phyloP scores from a whole-genome alignment of 2,113 vertebrate genomes.

The Pseudopipra pipra region DNA sequence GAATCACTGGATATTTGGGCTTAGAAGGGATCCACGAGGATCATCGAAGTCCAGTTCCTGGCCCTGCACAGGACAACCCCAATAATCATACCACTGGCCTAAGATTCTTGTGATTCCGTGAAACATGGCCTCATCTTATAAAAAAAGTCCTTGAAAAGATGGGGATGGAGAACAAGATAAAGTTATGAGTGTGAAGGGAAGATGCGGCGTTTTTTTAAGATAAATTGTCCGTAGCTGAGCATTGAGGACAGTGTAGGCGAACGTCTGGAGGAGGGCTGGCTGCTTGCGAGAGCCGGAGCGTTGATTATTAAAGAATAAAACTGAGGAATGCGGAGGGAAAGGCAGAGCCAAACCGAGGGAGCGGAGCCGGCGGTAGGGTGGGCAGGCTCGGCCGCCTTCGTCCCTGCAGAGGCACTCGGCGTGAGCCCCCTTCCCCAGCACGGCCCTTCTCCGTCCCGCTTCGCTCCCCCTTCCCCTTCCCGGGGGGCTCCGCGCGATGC shows the following conservation, averaged over 20 bases:
- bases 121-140: neutral
- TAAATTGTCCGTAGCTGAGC: neutral
- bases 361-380: neutral
- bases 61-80: neutral
- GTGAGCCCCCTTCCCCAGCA: neutral
- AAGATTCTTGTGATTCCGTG: neutral
- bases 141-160: neutral
- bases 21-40: neutral
- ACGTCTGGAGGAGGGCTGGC: neutral
- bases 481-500: rapidly evolving
- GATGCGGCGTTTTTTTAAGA: neutral
- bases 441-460: neutral
- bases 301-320: neutral
- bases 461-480: too few relatives aligned
- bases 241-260: neutral
- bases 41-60: neutral
- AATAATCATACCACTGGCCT: neutral
- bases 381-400: neutral
- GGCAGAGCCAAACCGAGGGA: neutral
- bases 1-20: neutral
- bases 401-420: too few relatives aligned
- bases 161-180: neutral
- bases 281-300: neutral
- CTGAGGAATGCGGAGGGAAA: neutral
- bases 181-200: neutral